Conservation (phyloP, 2,888 invertebrate genomes). For the Drosophila mimica region DNA sequence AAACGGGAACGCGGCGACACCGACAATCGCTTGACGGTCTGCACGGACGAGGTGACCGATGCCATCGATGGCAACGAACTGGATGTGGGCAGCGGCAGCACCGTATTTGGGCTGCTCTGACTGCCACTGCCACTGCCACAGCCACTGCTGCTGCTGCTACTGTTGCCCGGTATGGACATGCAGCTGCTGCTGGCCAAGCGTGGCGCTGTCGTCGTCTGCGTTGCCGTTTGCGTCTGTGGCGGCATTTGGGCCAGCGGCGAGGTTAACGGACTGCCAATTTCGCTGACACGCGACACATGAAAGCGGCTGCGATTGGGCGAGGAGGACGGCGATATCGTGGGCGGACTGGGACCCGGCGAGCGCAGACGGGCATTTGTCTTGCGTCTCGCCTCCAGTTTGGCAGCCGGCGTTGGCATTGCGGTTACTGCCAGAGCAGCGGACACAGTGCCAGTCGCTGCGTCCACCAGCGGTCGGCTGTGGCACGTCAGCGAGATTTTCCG, state of each 20-base stretch:
- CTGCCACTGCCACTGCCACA: slow-evolving; percentile 11
- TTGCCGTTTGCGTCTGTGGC: slow-evolving; percentile 56
- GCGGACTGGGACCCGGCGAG: slow-evolving; percentile 89
- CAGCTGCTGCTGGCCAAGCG: slow-evolving; percentile 69
- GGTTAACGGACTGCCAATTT: slow-evolving; percentile 78
- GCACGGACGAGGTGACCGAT: slow-evolving; percentile 81
- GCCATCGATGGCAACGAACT: slow-evolving; percentile 82
- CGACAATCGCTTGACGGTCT: slow-evolving; percentile 82
- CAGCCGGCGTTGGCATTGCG: slow-evolving; percentile 74
- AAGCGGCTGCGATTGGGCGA: slow-evolving; percentile 88
- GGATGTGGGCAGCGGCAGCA: slow-evolving; percentile 75
- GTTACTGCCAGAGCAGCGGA: slow-evolving; percentile 59
- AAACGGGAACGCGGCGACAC: slow-evolving; percentile 84
- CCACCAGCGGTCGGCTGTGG: slow-evolving; percentile 86
- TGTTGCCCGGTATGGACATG: slow-evolving; percentile 63
- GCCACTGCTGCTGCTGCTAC: neutral
- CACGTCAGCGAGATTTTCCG: slow-evolving; percentile 91
- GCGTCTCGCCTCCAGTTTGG: slow-evolving; percentile 82
- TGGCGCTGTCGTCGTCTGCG: slow-evolving; percentile 51
- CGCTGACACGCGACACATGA: slow-evolving; percentile 84
- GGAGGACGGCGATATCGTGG: slow-evolving; percentile 88
- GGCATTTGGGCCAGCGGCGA: slow-evolving; percentile 78
- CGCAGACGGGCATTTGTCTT: slow-evolving; percentile 87
- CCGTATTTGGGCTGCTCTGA: slow-evolving; percentile 48
- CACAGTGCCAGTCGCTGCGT: slow-evolving; percentile 84